A percentile compares a stretch with the other conserved stretches of the same genome.
Conservation (phyloP, 2,888 invertebrate genomes). For the Nomada fucata region DNA sequence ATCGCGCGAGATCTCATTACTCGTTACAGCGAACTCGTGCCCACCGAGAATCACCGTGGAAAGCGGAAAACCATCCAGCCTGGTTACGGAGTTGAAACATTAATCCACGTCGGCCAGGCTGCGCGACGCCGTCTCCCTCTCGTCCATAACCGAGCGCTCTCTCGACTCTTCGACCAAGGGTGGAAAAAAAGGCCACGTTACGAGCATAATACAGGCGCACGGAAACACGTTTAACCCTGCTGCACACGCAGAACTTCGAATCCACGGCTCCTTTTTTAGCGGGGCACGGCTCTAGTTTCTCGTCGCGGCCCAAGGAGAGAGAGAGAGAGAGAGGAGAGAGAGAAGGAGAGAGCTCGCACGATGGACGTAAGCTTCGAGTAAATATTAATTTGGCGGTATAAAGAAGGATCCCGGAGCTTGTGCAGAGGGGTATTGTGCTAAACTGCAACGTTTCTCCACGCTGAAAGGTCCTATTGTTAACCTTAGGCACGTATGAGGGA, state of each 20-base stretch:
- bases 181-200: background rate
- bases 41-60: constrained; percentile 45
- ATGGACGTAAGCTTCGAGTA: constrained; percentile 22
- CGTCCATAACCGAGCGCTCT: constrained; percentile 22
- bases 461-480: constrained; percentile 16
- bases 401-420: background rate
- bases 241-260: background rate
- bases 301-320: no score
- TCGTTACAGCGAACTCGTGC: constrained; percentile 4
- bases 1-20: constrained; percentile 34
- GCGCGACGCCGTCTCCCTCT: constrained; percentile 52
- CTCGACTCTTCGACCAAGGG: background rate
- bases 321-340: background rate
- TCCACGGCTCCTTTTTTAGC: background rate
- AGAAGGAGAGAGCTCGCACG: background rate
- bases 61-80: constrained; percentile 56
- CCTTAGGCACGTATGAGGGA: constrained; percentile 8
- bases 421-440: background rate
- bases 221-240: constrained; percentile 20
- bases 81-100: constrained; percentile 55
- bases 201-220: constrained; percentile 7
- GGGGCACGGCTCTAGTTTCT: background rate
- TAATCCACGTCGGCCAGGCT: constrained; percentile 65
- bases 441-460: constrained; percentile 6
- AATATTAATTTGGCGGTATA: constrained; percentile 28